These are phyloP conservation scores for Chrosomus eos DNA, from an alignment of 2,797 vertebrate genomes.

Conservation along the genomic window DNA sequence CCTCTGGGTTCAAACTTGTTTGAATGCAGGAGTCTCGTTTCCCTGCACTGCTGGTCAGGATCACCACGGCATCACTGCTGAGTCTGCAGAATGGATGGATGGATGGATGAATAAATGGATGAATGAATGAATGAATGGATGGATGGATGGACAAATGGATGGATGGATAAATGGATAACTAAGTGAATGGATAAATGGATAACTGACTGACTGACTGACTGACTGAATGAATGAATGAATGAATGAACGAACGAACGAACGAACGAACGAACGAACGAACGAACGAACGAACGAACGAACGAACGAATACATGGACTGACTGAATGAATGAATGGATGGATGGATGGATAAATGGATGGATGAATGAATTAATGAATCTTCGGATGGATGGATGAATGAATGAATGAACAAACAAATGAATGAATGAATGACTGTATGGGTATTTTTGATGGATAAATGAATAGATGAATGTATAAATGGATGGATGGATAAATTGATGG, in stretches of 20 bases:
- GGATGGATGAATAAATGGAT: not conserved
- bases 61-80: not conserved
- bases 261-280: too few species aligned
- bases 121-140: rapidly evolving
- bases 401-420: too few species aligned
- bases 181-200: rapidly evolving
- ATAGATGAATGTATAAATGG: too few species aligned
- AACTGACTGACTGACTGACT: rapidly evolving
- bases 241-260: too few species aligned
- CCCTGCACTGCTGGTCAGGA: not conserved
- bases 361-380: not conserved
- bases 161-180: not conserved
- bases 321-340: not conserved
- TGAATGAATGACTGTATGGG: too few species aligned
- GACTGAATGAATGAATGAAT: not conserved
- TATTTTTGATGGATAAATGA: too few species aligned
- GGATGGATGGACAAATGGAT: rapidly evolving
- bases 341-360: not conserved
- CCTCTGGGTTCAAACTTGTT: slow-evolving; percentile 40
- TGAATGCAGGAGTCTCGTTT: slow-evolving; percentile 36
- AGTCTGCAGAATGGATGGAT: not conserved
- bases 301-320: too few species aligned
- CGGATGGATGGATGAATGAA: too few species aligned
- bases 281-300: too few species aligned
- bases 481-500: too few species aligned